Conservation (phyloP, 92 coral and sea anemone genomes). For the Anthopleura xanthogrammica region DNA sequence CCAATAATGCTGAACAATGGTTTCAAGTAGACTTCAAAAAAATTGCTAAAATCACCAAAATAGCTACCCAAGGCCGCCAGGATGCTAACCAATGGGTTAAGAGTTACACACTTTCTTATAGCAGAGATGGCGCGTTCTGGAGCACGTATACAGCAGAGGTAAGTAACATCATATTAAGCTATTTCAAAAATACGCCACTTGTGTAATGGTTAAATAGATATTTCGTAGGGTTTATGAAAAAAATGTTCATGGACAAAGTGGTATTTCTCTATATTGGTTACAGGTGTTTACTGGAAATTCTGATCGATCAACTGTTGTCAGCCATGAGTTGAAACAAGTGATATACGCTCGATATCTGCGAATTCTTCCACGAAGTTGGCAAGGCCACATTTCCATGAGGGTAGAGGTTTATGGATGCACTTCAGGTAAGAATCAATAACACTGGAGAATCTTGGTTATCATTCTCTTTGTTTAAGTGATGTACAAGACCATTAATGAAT, state of each 20-base stretch:
- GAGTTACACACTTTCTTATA: not conserved
- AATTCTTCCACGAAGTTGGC: not conserved
- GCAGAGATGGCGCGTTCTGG: not conserved
- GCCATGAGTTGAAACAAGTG: not conserved
- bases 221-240: too few species aligned
- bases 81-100: not conserved
- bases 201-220: too few species aligned
- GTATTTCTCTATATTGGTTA: too few species aligned
- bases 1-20: slow-evolving; percentile 28
- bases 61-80: not conserved
- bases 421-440: not conserved
- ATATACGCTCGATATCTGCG: not conserved
- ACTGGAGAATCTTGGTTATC: not conserved
- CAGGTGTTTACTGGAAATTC: not conserved
- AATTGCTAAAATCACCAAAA: not conserved
- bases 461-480: too few species aligned
- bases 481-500: too few species aligned
- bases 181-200: too few species aligned
- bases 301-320: not conserved
- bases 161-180: too few species aligned
- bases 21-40: not conserved
- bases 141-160: too few species aligned
- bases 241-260: too few species aligned
- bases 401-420: not conserved
- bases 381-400: not conserved